Evolutionary conservation across 2,113 vertebrate species (phyloP).

Genomic region (Oncorhynchus tshawytscha): DNA sequence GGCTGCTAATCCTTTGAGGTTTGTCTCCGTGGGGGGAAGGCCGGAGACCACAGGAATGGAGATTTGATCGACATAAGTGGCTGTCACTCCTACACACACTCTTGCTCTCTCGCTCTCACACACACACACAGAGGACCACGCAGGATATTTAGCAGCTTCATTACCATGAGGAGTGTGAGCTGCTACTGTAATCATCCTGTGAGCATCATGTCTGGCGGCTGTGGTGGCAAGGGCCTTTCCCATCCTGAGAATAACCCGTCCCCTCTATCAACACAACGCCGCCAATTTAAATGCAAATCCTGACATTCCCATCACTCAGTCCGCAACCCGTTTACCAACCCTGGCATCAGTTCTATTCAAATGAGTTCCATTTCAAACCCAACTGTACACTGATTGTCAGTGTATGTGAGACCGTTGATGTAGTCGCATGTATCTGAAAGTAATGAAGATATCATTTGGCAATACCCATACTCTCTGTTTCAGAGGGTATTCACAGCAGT

Average conservation of each 20-base stretch:
- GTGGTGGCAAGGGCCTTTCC: constrained; percentile 43
- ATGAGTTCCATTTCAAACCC: constrained; percentile 48
- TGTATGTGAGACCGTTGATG: constrained; percentile 11
- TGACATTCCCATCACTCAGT: constrained; percentile 71
- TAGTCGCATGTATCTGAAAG: not conserved
- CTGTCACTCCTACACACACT: not conserved
- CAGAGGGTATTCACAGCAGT: not conserved
- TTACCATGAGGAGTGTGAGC: constrained; percentile 53
- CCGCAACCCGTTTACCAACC: constrained; percentile 37
- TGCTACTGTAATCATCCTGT: constrained; percentile 51
- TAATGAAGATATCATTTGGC: not conserved
- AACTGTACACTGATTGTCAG: constrained; percentile 49
- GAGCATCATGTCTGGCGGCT: constrained; percentile 41
- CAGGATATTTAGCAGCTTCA: constrained; percentile 7
- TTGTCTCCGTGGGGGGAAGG: constrained; percentile 6
- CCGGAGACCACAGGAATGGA: not conserved
- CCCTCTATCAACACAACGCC: constrained; percentile 59
- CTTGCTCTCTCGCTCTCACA: not conserved
- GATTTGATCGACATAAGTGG: constrained; percentile 34
- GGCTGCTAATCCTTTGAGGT: constrained; percentile 27
- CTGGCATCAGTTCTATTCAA: constrained; percentile 52
- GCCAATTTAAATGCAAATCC: constrained; percentile 79
- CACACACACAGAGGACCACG: not conserved
- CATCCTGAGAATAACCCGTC: constrained; percentile 51
- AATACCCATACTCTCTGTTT: not conserved